These are phyloP conservation scores for Pipistrellus pipistrellus DNA, from an alignment of 2,797 vertebrate species.

Conservation along the genomic window DNA sequence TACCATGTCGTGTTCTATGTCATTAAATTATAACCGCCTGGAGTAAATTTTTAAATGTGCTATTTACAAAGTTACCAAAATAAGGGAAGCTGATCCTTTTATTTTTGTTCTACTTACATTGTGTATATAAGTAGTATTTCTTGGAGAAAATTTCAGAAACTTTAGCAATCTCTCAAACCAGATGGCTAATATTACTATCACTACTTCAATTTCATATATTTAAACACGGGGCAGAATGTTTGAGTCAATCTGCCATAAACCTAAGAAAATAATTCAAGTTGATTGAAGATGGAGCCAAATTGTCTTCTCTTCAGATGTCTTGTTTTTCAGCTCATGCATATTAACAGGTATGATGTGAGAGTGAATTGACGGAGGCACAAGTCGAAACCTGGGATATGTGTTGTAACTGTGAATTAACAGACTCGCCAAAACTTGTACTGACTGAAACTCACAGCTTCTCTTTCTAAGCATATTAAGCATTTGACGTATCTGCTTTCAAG, in stretches of 20 bases:
- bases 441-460: neutral
- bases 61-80: slow-evolving; percentile 29
- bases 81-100: slow-evolving; percentile 12
- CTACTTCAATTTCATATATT: neutral
- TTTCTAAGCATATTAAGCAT: neutral
- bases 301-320: slow-evolving; percentile 3
- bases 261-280: slow-evolving; percentile 41
- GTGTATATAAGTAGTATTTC: neutral
- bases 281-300: neutral
- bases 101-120: slow-evolving; percentile 41
- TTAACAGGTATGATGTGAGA: slow-evolving; percentile 39
- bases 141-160: slow-evolving; percentile 35
- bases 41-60: slow-evolving; percentile 19
- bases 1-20: neutral
- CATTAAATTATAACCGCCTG: neutral
- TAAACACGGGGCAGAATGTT: neutral
- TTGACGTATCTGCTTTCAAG: slow-evolving; percentile 30
- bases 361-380: slow-evolving; percentile 35
- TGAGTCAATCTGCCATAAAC: neutral
- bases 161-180: neutral
- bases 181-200: slow-evolving; percentile 3
- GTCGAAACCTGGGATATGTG: slow-evolving; percentile 54
- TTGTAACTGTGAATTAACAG: slow-evolving; percentile 20
- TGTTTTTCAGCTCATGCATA: slow-evolving; percentile 47
- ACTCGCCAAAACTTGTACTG: slow-evolving; percentile 19